Evolutionary conservation across 35 echinoderm and acorn worm species (phyloP), one percentile per base, ranked within the genome.

Genomic region (Lytechinus pictus): DNA sequence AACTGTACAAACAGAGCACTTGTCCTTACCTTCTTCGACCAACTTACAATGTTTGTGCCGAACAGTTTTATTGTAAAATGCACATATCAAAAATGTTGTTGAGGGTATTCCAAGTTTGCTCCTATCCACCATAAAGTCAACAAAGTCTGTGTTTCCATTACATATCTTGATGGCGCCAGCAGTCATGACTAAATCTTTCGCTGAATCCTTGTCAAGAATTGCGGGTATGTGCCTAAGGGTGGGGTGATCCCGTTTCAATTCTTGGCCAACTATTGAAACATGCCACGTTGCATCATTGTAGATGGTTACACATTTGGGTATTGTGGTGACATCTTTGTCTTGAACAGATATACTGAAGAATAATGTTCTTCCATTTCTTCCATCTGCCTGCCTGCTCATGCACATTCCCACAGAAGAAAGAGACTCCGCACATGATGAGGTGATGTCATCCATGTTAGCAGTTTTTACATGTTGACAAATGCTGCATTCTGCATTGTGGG

Each of bases 231-330:
- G 12, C 6, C 1, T 1, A 4, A 54, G 5, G 52, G 55, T 54
- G 28, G 91, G 52, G 28, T 92, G 8, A 19, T 92, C 54, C 1
- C 52, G 52, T 24, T 92, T n/a, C 54, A 92, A 92, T 1, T 28
- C 19, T 53, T 92, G 91, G 19, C 91, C 91, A 11, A 53, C 91
- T 54, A 92, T 92, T 6, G 91, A 92, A 4, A 92, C 91, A 54
- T 92, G 52, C 91, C 91, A 92, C 8, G 91, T 92, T 4, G 91
- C 54, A 54, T 92, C 91, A 92, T 52, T 92, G 19, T 92, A 55
- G 3, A 92, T 9, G 21, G 91, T 92, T 1, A 92, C 51, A 55
- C 91, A 92, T 55, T 92, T 92, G 5, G 52, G 91, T 54, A 92
- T 24, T 6, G 91, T 92, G 52, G 5, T 54, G 9, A 51, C 19